phyloP scores from a whole-genome alignment of 2,113 vertebrate genomes.

The Mobula birostris region DNA sequence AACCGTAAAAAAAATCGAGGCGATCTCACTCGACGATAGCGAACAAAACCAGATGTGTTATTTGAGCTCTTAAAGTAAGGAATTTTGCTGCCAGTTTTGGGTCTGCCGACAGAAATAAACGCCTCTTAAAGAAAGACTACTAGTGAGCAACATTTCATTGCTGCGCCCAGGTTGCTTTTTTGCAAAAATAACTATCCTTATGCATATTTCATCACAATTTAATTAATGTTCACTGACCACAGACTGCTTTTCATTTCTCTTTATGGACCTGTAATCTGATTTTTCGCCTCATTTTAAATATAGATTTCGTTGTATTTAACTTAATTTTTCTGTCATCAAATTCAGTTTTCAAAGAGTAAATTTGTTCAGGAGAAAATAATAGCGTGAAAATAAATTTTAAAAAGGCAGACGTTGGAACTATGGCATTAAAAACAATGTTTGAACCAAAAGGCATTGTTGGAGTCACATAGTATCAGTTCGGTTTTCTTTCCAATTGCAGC shows the following conservation, averaged over 20 bases:
- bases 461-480: background rate
- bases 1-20: background rate
- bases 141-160: background rate
- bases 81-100: background rate
- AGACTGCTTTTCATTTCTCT: too few species aligned
- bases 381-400: too few species aligned
- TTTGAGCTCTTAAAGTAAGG: conserved; percentile 26
- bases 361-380: too few species aligned
- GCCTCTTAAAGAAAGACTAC: background rate
- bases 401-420: background rate
- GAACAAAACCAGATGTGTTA: conserved; percentile 33
- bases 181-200: background rate
- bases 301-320: too few species aligned
- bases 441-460: background rate
- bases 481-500: too few species aligned
- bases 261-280: too few species aligned
- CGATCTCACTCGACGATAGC: background rate
- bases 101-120: conserved; percentile 13
- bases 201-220: too few species aligned
- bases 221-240: too few species aligned
- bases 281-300: too few species aligned
- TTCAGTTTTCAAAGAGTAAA: too few species aligned
- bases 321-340: too few species aligned
- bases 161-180: background rate
- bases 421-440: background rate